Conservation (phyloP, 1,140 invertebrate genomes). For the Calycopis cecrops region DNA sequence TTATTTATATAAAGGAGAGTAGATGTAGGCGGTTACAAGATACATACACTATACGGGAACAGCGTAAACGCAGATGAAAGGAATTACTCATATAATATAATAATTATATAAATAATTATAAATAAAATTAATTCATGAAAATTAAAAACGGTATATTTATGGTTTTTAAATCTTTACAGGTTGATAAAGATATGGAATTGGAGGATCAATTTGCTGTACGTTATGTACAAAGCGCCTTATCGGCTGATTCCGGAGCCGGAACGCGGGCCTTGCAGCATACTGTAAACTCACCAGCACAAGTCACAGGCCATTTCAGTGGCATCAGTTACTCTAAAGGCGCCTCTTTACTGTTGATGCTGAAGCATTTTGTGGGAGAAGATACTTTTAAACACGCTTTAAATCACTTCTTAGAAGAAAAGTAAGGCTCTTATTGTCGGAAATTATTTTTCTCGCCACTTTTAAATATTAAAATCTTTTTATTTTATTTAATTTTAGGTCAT, state of each 20-base stretch:
- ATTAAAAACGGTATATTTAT: background rate
- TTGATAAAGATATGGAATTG: conserved; percentile 42
- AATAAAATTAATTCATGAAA: background rate
- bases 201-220: conserved; percentile 55
- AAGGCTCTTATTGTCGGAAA: conserved; percentile 11
- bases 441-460: background rate
- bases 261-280: conserved; percentile 53
- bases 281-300: conserved; percentile 72
- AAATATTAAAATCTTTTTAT: background rate
- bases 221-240: conserved; percentile 57
- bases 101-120: too few species aligned
- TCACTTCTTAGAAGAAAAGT: conserved; percentile 75
- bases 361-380: conserved; percentile 78
- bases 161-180: conserved; percentile 30
- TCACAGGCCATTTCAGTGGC: conserved; percentile 75
- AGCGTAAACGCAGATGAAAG: too few species aligned
- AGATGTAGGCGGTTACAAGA: too few species aligned
- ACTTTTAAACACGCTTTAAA: conserved; percentile 79
- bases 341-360: conserved; percentile 84
- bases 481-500: conserved; percentile 41
- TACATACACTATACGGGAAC: too few species aligned
- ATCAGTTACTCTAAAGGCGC: conserved; percentile 81
- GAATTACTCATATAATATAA: too few species aligned
- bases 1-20: too few species aligned
- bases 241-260: conserved; percentile 36